Evolutionary conservation across 2,797 vertebrate genomes (phyloP), one percentile per base, ranked within the genome.

Genomic region (Darevskia nairensis): DNA sequence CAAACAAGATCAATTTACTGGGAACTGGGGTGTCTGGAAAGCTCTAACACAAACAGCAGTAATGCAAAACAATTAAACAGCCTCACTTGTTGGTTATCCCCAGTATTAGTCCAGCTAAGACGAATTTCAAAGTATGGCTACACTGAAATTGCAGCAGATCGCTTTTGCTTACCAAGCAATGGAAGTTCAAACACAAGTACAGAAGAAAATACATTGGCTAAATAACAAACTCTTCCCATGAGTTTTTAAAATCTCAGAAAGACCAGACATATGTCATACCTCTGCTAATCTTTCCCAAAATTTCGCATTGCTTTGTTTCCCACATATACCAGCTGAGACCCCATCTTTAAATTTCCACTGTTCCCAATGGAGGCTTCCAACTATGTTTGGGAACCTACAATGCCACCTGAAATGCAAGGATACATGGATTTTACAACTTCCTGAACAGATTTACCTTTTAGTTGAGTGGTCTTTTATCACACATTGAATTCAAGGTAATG

Each of bases 21-120:
- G 46, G n/a, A 77, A 77, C 7, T 50, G n/a, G 74, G 46, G 78
- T 80, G 66, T 61, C 78, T 87, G 59, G 72, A 82, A 66, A n/a
- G 23, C 41, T 76, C 8, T 5, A 76, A 35, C 41, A 44, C 41
- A 82, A 82, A 66, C 9, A 35, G 72, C 25, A 35, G 76, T 27
- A 87, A 81, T 64, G 4, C 59, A 71, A 41, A 76, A 6, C 32
- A 83, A n/a, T 85, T 44, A 35, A 66, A 44, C 59, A 64, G 10
- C 8, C 32, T 35, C 46, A 71, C 29, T n/a, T 29, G 8, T 7
- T 84, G 44, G 29, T 72, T 44, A 50, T 10, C 27, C 46, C 25
- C 25, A 39, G 35, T 41, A n/a, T 15, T 46, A 11, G 41, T 8
- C 17, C 41, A 75, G 19, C 32, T 46, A 8, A 76, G 29, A 1